Base-by-base conservation (phyloP, 2,113 vertebrate species). In the Catagonus wagneri region DNA sequence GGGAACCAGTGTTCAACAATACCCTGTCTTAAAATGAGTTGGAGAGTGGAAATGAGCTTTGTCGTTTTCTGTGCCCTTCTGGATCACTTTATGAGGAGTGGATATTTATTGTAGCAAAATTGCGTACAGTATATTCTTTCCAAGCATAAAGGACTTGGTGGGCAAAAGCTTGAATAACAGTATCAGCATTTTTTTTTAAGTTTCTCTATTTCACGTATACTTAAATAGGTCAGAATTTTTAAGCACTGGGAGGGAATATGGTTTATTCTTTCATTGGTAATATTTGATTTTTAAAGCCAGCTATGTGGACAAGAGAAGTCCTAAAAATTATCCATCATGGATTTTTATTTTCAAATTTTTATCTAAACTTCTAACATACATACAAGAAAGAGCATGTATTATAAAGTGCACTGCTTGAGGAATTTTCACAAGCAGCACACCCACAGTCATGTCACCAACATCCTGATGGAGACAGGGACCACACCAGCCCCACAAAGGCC, bases 141-240 rank as follows among this genome's bases (percentile, higher is more conserved):
- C 23, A 76, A 85, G 72, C 22, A 15, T 74, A 78, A 95, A 96
- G 80, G 93, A 29, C 50, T n/a, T 69, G 56, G 29, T 34, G 11
- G 84, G 20, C 71, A 85, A 88, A 96, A 63, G 25, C 65, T 93
- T 83, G 78, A 87, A 63, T 84, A 61, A 68, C 44, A 76, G 50
- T 39, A 72, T 88, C 81, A 81, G 61, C 88, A 84, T 89, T 96
- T 87, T 52, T 1, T 52, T 52, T 1, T 52, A 96, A 71, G 54
- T 44, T n/a, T 89, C 93, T 90, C 71, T 92, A 54, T 95, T 92
- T 95, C 92, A 89, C 86, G 52, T 44, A 56, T 5, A 80, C 79
- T 93, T 84, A 29, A 83, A 85, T 56, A 96, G 92, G 76, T 79
- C 69, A 63, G n/a, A 66, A 79, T 34, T 84, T 90, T 87, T 90